phyloP scores from a whole-genome alignment of 2,113 vertebrate genomes.

The Nycticebus coucang region DNA sequence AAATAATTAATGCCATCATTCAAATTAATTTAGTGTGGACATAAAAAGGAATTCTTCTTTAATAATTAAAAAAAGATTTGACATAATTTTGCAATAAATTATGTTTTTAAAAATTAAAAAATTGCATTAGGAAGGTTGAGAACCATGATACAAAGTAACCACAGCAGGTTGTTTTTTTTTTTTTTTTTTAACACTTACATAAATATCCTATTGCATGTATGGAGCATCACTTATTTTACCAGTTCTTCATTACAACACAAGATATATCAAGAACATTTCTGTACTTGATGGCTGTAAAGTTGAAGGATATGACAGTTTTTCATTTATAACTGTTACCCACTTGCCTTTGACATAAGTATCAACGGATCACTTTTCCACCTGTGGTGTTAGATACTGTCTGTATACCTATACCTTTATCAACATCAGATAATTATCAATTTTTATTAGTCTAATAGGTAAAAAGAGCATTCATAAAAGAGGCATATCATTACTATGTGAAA shows the following conservation, averaged over 20 bases:
- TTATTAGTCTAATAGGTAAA: too few relatives aligned
- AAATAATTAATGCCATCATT: neutral
- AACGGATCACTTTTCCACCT: too few relatives aligned
- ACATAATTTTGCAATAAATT: slow-evolving; percentile 23
- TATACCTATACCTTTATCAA: too few relatives aligned
- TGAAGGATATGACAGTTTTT: neutral
- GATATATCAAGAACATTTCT: neutral
- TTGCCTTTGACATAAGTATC: too few relatives aligned
- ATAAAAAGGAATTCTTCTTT: neutral
- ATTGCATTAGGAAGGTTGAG: too few relatives aligned
- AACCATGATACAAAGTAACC: neutral
- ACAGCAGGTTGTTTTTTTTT: too few relatives aligned
- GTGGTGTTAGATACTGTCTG: too few relatives aligned
- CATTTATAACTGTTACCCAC: neutral
- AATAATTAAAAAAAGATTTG: neutral
- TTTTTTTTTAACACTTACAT: neutral
- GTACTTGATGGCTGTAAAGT: neutral
- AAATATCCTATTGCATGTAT: neutral
- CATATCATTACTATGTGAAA: too few relatives aligned
- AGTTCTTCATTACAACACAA: neutral
- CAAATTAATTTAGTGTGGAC: neutral
- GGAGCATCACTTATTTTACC: neutral
- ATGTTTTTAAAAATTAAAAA: neutral
- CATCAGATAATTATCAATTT: too few relatives aligned
- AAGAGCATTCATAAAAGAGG: too few relatives aligned